Base-by-base conservation (phyloP, 2,797 vertebrate genomes). In the Sylvilagus floridanus region DNA sequence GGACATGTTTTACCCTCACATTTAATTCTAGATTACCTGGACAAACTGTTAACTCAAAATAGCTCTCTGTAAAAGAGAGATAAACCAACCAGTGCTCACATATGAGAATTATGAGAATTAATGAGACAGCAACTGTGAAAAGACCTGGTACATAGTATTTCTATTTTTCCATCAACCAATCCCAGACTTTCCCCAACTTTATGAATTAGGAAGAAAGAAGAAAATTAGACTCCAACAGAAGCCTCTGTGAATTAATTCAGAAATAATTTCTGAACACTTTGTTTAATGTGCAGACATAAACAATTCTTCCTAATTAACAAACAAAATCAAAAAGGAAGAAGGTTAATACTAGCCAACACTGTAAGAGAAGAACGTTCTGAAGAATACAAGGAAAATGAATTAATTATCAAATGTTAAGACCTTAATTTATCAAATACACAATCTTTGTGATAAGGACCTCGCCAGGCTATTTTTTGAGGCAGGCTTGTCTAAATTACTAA, bases 211-310 rank as follows among this genome's bases (percentile, higher is more conserved):
- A 65, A 82, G 62, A 54, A 88, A 2, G 66, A 47, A 57, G 16
- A 88, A n/a, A 30, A 57, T 57, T 3, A 42, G 16, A 17, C 16
- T 91, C 50, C 19, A 92, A 9, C 66, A n/a, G 10, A 19, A 84
- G n/a, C 73, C 26, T 94, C 62, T 77, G 6, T 78, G 9, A 89
- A 81, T 30, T 4, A 89, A 91, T 84, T 95, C n/a, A 93, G 54
- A 93, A 79, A 83, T 21, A 8, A 62, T 37, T 88, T 93, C n/a
- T 85, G 12, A 91, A 86, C 16, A 73, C 11, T 81, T 73, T 26
- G 32, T 50, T 22, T 81, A 65, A 81, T 85, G 91, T 93, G 90
- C 32, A 85, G 42, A 81, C 86, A 81, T 19, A 92, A 95, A 91
- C 32, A 37, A 52, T 90, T 77, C 21, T 92, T 82, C 54, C 37